These are phyloP conservation scores for Caenorhabditis japonica DNA, from an alignment of 2,888 invertebrate genomes.

Conservation along the genomic window DNA sequence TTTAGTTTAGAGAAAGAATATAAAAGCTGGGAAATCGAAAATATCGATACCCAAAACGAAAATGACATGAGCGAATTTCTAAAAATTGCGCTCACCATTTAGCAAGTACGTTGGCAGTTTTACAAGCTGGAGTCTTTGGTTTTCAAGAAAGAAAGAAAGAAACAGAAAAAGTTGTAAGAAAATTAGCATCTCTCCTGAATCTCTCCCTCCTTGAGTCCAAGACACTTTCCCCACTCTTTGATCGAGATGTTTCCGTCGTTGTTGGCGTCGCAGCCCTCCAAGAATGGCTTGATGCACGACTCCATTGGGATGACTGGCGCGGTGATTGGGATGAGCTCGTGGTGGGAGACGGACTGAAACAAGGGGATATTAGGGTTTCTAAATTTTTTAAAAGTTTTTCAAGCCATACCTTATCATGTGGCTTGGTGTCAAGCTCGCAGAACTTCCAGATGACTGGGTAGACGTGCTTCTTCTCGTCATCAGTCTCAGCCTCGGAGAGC, in stretches of 20 bases:
- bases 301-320: conserved; percentile 95
- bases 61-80: neutral
- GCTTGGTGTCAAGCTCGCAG: conserved; percentile 94
- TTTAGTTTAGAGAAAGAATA: too few species aligned
- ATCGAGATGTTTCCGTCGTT: conserved; percentile 91
- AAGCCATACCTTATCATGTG: conserved; percentile 84
- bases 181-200: conserved; percentile 56
- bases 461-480: conserved; percentile 77
- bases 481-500: conserved; percentile 86
- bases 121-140: conserved; percentile 9
- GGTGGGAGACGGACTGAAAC: conserved; percentile 84
- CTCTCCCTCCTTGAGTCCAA: conserved; percentile 85
- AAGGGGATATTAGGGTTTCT: neutral
- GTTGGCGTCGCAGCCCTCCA: conserved; percentile 90
- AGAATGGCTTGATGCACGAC: conserved; percentile 93
- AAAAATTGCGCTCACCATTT: neutral
- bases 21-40: neutral
- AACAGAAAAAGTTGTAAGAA: neutral
- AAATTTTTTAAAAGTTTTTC: neutral
- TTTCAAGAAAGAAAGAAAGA: neutral
- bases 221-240: conserved; percentile 88
- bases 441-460: conserved; percentile 96
- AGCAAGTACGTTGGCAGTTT: conserved; percentile 38
- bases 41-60: neutral
- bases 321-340: conserved; percentile 94